Percentiles rank a stretch among this genome's conserved stretches.
These are phyloP conservation scores for Calameuta idolon DNA, from an alignment of 2,888 invertebrate species.

Conservation along the genomic window DNA sequence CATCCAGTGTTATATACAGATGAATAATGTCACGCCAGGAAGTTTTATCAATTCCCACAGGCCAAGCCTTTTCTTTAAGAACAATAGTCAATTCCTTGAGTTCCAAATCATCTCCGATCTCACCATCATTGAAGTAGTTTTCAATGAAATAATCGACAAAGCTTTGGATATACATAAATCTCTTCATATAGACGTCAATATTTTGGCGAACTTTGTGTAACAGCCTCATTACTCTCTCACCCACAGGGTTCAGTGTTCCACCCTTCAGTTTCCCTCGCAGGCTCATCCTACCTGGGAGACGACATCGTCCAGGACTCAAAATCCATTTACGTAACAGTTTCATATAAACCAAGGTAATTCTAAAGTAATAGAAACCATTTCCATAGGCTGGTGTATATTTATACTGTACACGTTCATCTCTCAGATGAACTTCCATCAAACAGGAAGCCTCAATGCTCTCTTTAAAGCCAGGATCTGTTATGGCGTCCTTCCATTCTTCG, in stretches of 20 bases:
- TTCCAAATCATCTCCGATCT: conserved; percentile 3
- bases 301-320: conserved; percentile 15
- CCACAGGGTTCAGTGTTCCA: conserved; percentile 14
- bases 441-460: background rate
- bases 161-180: conserved; percentile 8
- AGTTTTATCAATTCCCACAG: background rate
- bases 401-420: conserved; percentile 18
- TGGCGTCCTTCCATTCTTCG: conserved; percentile 12
- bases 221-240: background rate
- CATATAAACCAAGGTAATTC: conserved; percentile 21
- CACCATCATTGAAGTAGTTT: conserved; percentile 12
- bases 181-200: conserved; percentile 12
- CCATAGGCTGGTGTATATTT: conserved; percentile 19
- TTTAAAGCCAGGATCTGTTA: conserved; percentile 5
- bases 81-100: background rate
- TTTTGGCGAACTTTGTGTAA: background rate
- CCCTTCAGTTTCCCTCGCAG: background rate
- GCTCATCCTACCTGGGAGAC: conserved; percentile 14
- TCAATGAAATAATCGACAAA: conserved; percentile 19
- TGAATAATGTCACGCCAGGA: background rate
- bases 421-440: conserved; percentile 21
- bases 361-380: conserved; percentile 13
- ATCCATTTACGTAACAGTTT: conserved; percentile 24
- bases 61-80: conserved; percentile 15
- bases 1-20: background rate